A percentile compares a stretch with the other conserved stretches of the same genome.
Conservation (phyloP, 2,888 invertebrate species). For the Gasteruption jaculator region DNA sequence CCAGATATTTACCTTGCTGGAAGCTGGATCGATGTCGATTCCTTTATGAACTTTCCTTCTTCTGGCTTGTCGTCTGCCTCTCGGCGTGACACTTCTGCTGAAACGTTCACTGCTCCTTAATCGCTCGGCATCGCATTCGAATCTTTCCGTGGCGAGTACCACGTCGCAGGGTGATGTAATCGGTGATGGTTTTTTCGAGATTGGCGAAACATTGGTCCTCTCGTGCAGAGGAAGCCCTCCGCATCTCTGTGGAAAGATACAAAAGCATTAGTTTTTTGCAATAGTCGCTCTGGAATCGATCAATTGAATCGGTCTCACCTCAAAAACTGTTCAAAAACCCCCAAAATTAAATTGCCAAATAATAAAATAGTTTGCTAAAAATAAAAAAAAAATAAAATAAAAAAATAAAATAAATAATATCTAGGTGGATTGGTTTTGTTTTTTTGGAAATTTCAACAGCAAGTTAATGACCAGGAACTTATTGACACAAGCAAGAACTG, state of each 20-base stretch:
- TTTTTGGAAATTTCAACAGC: too few species aligned
- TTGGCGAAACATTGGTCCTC: slow-evolving; percentile 46
- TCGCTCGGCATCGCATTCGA: slow-evolving; percentile 61
- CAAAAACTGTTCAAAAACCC: too few species aligned
- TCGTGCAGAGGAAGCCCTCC: slow-evolving; percentile 45
- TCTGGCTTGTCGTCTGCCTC: slow-evolving; percentile 53
- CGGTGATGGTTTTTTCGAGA: slow-evolving; percentile 39
- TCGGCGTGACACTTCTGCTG: slow-evolving; percentile 59
- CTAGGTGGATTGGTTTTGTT: too few species aligned
- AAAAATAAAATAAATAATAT: too few species aligned
- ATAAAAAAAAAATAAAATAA: not conserved
- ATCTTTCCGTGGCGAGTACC: slow-evolving; percentile 39
- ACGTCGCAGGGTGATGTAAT: slow-evolving; percentile 41
- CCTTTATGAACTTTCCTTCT: slow-evolving; percentile 38
- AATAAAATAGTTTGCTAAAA: slow-evolving; percentile 5
- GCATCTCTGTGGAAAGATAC: slow-evolving; percentile 37
- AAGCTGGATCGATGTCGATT: slow-evolving; percentile 33
- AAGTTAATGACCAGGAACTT: too few species aligned
- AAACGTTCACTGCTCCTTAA: slow-evolving; percentile 63
- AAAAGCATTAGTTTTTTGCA: not conserved
- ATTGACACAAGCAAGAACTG: too few species aligned
- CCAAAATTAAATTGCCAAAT: not conserved
- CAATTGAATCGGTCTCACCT: too few species aligned
- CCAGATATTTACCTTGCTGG: slow-evolving; percentile 42
- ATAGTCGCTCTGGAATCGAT: too few species aligned